Conservation (phyloP, 2,888 invertebrate species). For the Lepeophtheirus nordmannii region DNA sequence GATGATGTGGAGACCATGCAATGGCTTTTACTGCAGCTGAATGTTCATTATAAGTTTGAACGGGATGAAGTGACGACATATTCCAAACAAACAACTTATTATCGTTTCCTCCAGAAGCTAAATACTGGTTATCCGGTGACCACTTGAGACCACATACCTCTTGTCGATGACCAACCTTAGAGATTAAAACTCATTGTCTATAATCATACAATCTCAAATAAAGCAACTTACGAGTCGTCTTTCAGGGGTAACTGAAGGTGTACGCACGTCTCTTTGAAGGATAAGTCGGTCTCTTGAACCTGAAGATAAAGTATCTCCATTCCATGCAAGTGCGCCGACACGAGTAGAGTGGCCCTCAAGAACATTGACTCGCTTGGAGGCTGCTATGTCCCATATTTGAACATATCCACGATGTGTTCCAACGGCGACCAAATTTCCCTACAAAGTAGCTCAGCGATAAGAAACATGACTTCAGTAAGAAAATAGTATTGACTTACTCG, state of each 20-base stretch:
- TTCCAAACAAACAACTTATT: slow-evolving; percentile 86
- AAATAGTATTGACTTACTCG: slow-evolving; percentile 41
- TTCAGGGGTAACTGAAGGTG: slow-evolving; percentile 56
- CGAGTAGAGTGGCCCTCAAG: slow-evolving; percentile 79
- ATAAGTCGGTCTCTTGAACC: slow-evolving; percentile 88
- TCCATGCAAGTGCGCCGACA: slow-evolving; percentile 89
- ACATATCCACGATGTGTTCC: slow-evolving; percentile 94
- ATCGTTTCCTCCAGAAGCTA: slow-evolving; percentile 97
- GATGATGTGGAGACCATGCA: slow-evolving; percentile 98
- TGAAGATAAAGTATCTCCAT: slow-evolving; percentile 86
- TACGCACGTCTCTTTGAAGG: slow-evolving; percentile 79
- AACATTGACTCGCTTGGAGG: slow-evolving; percentile 78
- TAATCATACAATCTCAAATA: neutral
- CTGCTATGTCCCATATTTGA: slow-evolving; percentile 94
- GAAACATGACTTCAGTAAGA: neutral
- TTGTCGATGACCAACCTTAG: slow-evolving; percentile 66
- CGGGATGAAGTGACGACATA: slow-evolving; percentile 66
- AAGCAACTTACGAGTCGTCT: slow-evolving; percentile 44
- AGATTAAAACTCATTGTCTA: neutral
- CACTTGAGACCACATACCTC: slow-evolving; percentile 94
- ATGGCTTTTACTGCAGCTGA: slow-evolving; percentile 95
- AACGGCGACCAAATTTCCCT: slow-evolving; percentile 85
- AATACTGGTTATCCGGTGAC: slow-evolving; percentile 91
- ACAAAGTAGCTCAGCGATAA: slow-evolving; percentile 18
- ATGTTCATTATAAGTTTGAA: slow-evolving; percentile 91